Base-by-base conservation (phyloP, 2,797 vertebrate species). In the Podarcis siculus region DNA sequence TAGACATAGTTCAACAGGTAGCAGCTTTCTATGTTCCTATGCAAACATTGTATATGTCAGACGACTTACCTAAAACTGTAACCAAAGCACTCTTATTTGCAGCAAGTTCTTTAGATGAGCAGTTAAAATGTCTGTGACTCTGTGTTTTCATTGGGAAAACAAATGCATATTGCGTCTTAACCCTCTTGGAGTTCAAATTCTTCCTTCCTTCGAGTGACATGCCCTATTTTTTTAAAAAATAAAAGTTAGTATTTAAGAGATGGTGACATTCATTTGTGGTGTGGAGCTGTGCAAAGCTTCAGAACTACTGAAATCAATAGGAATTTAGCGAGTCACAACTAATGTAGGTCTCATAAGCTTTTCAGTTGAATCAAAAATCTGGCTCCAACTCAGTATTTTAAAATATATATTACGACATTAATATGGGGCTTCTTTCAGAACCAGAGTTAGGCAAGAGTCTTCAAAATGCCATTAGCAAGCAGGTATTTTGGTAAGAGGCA, bases 21-120 rank as follows among this genome's bases (percentile, higher is more conserved):
- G 61, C 61, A 64, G 61, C 21, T 23, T 64, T 23, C 61, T 64
- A n/a, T 76, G 94, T 92, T n/a, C 49, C 86, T 92, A 89, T 21
- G 87, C 58, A 77, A 32, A 23, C 39, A 77, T n/a, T 23, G 30
- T 77, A 45, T 13, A 21, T 78, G 49, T 7, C 72, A 79, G 3
- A 92, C 30, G 81, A 91, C 87, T 97, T 97, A 97, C 97, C 97
- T 95, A 97, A 85, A 90, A 97, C 92, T 83, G 94, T 97, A 90
- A 98, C 90, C 91, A 96, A 42, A 82, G 94, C 92, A 55, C 96
- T 96, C 89, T 96, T 96, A 32, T 92, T 96, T 0, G 67, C 92
- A 87, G 71, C 92, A 89, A 97, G 95, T 78, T 84, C 35, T 3
- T 95, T 94, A 72, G 97, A 97, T 78, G 92, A 94, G 69, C 97